phyloP scores from a whole-genome alignment of 1,140 invertebrate genomes.

The Zophobas atratus region DNA sequence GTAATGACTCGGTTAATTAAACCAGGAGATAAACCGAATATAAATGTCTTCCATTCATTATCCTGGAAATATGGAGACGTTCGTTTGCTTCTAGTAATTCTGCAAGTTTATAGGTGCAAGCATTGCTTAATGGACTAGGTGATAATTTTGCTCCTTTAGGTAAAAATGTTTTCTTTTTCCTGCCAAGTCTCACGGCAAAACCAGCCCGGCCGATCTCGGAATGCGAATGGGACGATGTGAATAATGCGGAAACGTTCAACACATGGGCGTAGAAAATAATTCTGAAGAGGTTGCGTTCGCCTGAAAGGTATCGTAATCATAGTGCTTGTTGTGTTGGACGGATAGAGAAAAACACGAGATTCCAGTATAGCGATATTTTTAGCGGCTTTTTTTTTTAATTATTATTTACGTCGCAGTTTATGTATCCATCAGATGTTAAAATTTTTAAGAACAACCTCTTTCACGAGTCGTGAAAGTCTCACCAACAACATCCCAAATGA shows the following conservation, averaged over 20 bases:
- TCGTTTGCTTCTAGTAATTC: not conserved
- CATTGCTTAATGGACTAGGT: slow-evolving; percentile 6
- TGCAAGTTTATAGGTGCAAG: not conserved
- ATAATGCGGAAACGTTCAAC: slow-evolving; percentile 15
- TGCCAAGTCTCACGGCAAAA: not conserved
- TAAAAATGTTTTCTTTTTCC: not conserved
- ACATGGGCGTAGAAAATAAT: slow-evolving; percentile 18
- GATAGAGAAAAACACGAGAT: no score
- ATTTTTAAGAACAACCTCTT: no score
- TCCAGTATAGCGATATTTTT: no score
- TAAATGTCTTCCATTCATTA: slow-evolving; percentile 13
- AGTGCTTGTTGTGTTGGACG: no score
- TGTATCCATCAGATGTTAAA: no score
- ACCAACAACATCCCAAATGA: no score
- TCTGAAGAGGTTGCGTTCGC: not conserved
- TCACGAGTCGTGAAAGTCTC: no score
- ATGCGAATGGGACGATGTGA: not conserved
- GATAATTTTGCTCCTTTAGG: not conserved
- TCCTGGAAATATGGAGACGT: slow-evolving; percentile 21
- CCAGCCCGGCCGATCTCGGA: not conserved
- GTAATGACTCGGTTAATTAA: slow-evolving; percentile 17
- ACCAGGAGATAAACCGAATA: slow-evolving; percentile 17
- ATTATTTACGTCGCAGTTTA: no score
- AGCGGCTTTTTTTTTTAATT: no score
- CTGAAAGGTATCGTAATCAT: not conserved